Evolutionary conservation across 2,797 vertebrate genomes (phyloP).

Genomic region (Gastrophryne carolinensis): DNA sequence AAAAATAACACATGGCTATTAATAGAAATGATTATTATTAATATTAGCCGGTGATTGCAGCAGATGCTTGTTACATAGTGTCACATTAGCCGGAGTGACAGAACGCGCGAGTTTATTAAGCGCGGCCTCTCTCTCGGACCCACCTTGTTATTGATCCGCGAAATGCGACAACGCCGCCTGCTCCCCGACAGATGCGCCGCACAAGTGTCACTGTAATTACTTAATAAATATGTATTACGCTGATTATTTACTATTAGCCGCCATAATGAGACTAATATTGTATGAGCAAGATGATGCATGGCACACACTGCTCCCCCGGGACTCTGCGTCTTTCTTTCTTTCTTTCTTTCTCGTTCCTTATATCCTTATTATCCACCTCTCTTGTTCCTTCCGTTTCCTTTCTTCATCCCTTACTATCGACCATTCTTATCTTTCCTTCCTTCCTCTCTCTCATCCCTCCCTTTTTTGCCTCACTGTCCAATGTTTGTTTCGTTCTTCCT

Average conservation of each 20-base stretch:
- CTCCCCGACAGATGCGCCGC: neutral
- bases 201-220: slow-evolving; percentile 20
- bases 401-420: too few species aligned
- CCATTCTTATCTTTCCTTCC: too few species aligned
- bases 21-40: too few species aligned
- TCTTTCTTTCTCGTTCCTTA: too few species aligned
- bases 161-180: slow-evolving; percentile 23
- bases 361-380: too few species aligned
- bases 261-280: slow-evolving; percentile 2
- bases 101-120: slow-evolving; percentile 24
- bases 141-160: slow-evolving; percentile 7
- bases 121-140: slow-evolving; percentile 21
- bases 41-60: too few species aligned
- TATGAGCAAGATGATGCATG: neutral
- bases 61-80: slow-evolving; percentile 27
- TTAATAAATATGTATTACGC: slow-evolving; percentile 30
- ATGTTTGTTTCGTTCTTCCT: too few species aligned
- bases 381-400: too few species aligned
- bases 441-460: too few species aligned
- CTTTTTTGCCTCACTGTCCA: too few species aligned
- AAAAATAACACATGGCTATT: too few species aligned
- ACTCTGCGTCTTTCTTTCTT: too few species aligned
- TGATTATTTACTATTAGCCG: slow-evolving; percentile 15
- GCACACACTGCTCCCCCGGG: neutral
- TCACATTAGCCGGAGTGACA: slow-evolving; percentile 11